A percentile compares a stretch with the other conserved stretches of the same genome.
Evolutionary conservation across 1,140 invertebrate species (phyloP).

Genomic region (Bombus confusus): DNA sequence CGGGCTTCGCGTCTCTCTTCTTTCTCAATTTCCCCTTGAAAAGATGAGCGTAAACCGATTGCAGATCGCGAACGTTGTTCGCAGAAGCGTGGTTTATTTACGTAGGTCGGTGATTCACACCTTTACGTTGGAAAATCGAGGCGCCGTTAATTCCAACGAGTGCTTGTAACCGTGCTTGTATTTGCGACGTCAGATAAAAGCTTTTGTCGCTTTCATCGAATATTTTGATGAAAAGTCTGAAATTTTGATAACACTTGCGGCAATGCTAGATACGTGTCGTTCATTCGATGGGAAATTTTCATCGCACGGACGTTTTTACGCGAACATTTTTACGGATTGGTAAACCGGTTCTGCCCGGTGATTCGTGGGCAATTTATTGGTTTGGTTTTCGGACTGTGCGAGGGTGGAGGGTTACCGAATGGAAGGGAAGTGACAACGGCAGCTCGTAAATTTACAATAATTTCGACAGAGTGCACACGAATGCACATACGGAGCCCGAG

Average conservation of each 20-base stretch:
- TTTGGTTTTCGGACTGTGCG: conserved; percentile 59
- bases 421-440: conserved; percentile 71
- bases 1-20: not conserved
- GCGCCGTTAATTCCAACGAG: not conserved
- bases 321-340: conserved; percentile 65
- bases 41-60: no score
- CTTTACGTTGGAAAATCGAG: not conserved
- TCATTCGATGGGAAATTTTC: conserved; percentile 51
- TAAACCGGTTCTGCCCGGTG: conserved; percentile 64
- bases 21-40: conserved; percentile 24
- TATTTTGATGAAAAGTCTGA: not conserved
- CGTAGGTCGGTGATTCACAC: not conserved
- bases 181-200: not conserved
- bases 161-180: not conserved
- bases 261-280: not conserved
- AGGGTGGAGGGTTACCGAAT: conserved; percentile 58
- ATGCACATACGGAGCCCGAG: conserved; percentile 24
- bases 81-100: not conserved
- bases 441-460: conserved; percentile 76
- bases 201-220: not conserved
- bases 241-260: conserved; percentile 17
- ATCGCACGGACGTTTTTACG: conserved; percentile 61
- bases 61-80: not conserved
- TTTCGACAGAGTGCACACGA: conserved; percentile 68
- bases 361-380: conserved; percentile 74